Evolutionary conservation across 2,113 vertebrate genomes (phyloP).

Genomic region (Phrynosoma platyrhinos): DNA sequence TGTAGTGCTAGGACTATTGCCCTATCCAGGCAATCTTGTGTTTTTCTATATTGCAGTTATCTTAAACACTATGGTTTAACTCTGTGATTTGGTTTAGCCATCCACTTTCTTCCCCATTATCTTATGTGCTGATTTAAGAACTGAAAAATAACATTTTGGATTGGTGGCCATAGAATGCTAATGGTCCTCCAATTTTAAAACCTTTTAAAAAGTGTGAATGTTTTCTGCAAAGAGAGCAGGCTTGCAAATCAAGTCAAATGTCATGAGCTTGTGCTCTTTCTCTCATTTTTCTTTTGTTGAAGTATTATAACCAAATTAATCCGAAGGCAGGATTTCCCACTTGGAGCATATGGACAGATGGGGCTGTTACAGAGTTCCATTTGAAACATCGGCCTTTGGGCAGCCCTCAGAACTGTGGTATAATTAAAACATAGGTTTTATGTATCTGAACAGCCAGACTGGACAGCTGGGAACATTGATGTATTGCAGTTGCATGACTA

Average conservation of each 20-base stretch:
- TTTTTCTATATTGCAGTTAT: background rate
- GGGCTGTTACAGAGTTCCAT: constrained; percentile 4
- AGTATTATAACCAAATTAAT: background rate
- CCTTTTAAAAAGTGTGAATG: background rate
- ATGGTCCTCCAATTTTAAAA: background rate
- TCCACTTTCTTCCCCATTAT: background rate
- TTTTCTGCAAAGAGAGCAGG: background rate
- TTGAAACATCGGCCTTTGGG: constrained; percentile 14
- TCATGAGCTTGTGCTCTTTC: background rate
- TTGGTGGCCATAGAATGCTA: background rate
- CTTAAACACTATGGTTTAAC: background rate
- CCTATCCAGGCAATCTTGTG: background rate
- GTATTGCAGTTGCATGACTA: background rate
- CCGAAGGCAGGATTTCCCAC: background rate
- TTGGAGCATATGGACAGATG: constrained; percentile 10
- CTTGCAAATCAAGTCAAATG: background rate
- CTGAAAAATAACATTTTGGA: background rate
- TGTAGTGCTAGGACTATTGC: background rate
- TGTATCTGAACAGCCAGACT: constrained; percentile 2
- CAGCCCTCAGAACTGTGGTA: constrained; percentile 1
- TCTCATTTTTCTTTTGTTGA: background rate
- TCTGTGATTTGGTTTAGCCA: too few relatives aligned
- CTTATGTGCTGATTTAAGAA: background rate
- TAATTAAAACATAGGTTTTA: constrained; percentile 29
- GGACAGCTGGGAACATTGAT: constrained; percentile 35